Conservation (phyloP, 2,888 invertebrate species). For the Erebia palarica region DNA sequence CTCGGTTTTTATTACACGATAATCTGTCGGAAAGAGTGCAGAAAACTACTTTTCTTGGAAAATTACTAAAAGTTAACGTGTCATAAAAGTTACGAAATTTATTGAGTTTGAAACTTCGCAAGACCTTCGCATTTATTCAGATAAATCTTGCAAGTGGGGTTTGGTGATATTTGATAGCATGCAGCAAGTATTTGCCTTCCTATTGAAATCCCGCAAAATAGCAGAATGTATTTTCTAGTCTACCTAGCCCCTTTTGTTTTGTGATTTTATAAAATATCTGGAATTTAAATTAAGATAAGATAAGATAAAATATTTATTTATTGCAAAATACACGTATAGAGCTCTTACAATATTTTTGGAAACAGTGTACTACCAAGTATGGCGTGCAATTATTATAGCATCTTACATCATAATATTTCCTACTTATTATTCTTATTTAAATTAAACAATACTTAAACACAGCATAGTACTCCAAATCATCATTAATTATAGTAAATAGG, state of each 20-base stretch:
- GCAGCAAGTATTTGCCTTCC: not conserved
- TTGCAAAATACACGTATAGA: too few relatives aligned
- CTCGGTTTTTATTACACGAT: not conserved
- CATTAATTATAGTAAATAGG: too few relatives aligned
- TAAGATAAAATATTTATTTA: too few relatives aligned
- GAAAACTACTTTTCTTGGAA: slow-evolving; percentile 34
- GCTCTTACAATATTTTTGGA: too few relatives aligned
- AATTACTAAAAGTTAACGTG: slow-evolving; percentile 51
- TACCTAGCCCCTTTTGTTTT: not conserved
- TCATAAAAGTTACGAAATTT: slow-evolving; percentile 62
- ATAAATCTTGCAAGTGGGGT: slow-evolving; percentile 2
- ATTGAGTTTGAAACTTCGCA: slow-evolving; percentile 57
- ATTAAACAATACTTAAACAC: too few relatives aligned
- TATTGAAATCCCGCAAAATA: not conserved
- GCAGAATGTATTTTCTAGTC: not conserved
- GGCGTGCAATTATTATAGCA: too few relatives aligned
- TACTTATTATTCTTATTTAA: too few relatives aligned
- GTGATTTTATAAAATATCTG: too few relatives aligned
- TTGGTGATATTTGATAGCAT: slow-evolving; percentile 6
- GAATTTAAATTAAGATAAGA: too few relatives aligned
- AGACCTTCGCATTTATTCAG: slow-evolving; percentile 13
- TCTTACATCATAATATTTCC: too few relatives aligned
- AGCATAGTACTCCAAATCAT: too few relatives aligned
- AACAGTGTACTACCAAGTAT: too few relatives aligned
- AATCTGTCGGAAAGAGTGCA: not conserved